phyloP scores from a whole-genome alignment of 2,888 invertebrate genomes.

The Schizaphis graminum region DNA sequence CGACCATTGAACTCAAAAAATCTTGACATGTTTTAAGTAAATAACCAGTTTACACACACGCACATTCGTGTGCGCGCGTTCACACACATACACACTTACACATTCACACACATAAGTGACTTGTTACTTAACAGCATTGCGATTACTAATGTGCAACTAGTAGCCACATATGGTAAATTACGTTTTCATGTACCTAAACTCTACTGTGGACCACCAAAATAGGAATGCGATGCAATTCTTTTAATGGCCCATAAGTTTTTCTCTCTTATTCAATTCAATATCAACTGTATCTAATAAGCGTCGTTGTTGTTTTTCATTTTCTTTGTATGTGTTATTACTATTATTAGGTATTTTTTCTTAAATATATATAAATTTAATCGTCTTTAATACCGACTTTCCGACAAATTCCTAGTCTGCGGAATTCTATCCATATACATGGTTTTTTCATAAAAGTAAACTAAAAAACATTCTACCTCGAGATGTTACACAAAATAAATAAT shows the following conservation, averaged over 20 bases:
- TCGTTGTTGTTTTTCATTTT: not conserved
- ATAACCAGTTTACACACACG: constrained; percentile 59
- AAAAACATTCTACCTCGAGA: not conserved
- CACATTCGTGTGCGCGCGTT: not conserved
- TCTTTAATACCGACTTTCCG: not conserved
- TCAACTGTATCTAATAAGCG: not conserved
- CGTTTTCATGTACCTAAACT: constrained; percentile 55
- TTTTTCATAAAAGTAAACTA: not conserved
- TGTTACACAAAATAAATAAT: not conserved
- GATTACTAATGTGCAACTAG: constrained; percentile 63
- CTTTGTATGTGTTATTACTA: not conserved
- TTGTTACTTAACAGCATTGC: constrained; percentile 61
- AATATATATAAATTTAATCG: not conserved
- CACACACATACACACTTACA: constrained; percentile 19
- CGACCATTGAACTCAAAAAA: constrained; percentile 63
- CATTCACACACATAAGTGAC: constrained; percentile 47
- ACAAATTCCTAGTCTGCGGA: constrained; percentile 6
- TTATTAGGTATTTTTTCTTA: constrained; percentile 15
- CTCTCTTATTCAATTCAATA: constrained; percentile 17
- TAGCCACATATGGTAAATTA: constrained; percentile 63
- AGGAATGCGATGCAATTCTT: constrained; percentile 41
- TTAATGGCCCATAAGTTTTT: constrained; percentile 24
- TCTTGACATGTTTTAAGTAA: constrained; percentile 63
- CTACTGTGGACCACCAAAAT: constrained; percentile 53
- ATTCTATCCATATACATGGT: not conserved